Percentiles rank a stretch among this genome's conserved stretches.
Conservation (phyloP, 2,888 invertebrate genomes). For the Epistrophe grossulariae region DNA sequence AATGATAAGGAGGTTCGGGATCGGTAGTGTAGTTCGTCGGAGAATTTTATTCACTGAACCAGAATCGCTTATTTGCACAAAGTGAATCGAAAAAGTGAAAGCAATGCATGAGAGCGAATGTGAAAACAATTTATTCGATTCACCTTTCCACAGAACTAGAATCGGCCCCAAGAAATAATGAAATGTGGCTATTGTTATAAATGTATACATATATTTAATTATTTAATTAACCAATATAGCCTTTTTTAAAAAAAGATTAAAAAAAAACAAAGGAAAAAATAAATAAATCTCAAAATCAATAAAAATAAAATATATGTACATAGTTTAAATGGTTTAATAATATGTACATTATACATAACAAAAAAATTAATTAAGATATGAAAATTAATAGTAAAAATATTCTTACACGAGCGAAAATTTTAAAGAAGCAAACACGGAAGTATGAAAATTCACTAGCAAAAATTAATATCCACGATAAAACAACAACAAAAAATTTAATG, state of each 20-base stretch:
- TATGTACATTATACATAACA: slow-evolving; percentile 75
- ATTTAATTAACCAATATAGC: slow-evolving; percentile 55
- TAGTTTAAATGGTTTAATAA: slow-evolving; percentile 66
- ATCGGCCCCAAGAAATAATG: not conserved
- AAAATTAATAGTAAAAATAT: slow-evolving; percentile 31
- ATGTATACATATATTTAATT: slow-evolving; percentile 45
- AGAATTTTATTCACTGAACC: too few species aligned
- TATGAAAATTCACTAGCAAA: slow-evolving; percentile 33
- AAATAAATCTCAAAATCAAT: slow-evolving; percentile 72
- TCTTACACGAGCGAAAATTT: slow-evolving; percentile 16
- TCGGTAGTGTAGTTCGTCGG: too few species aligned
- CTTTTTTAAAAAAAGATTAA: slow-evolving; percentile 51
- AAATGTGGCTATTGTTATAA: slow-evolving; percentile 25
- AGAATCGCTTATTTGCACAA: too few species aligned
- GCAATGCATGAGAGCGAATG: too few species aligned
- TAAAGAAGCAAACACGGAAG: slow-evolving; percentile 22
- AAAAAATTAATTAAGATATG: slow-evolving; percentile 22
- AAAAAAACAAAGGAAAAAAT: slow-evolving; percentile 49
- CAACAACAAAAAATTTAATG: slow-evolving; percentile 35
- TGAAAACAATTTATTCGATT: too few species aligned
- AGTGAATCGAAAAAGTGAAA: too few species aligned
- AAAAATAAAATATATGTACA: slow-evolving; percentile 69
- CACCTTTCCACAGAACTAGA: too few species aligned
- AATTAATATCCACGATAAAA: slow-evolving; percentile 16
- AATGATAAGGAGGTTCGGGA: too few species aligned